Conservation (phyloP, 2,888 invertebrate genomes). For the Boloria euphrosyne region DNA sequence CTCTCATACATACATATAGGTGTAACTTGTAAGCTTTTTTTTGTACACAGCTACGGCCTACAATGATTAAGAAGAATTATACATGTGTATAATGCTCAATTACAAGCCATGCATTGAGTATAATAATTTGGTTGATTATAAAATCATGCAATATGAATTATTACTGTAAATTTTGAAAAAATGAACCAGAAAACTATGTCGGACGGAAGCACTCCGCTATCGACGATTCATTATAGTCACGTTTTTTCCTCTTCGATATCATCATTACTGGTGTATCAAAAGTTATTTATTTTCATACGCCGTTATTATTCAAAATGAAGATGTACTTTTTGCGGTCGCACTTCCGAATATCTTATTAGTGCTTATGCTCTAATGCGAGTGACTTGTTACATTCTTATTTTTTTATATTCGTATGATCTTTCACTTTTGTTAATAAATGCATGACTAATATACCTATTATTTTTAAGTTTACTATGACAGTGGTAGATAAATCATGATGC, state of each 20-base stretch:
- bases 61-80: not conserved
- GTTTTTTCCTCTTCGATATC: conserved; percentile 55
- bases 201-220: conserved; percentile 40
- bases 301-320: conserved; percentile 70
- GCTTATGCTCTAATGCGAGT: conserved; percentile 13
- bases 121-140: conserved; percentile 13
- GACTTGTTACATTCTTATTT: conserved; percentile 18
- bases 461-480: not conserved
- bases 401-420: conserved; percentile 5
- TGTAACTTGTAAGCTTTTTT: not conserved
- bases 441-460: not conserved
- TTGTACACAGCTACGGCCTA: not conserved
- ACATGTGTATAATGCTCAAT: not conserved
- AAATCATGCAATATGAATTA: conserved; percentile 13
- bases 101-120: not conserved
- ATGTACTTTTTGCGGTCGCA: conserved; percentile 65
- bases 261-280: conserved; percentile 66
- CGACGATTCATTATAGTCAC: conserved; percentile 33
- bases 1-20: not conserved
- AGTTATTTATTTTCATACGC: conserved; percentile 67
- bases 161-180: conserved; percentile 31
- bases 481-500: not conserved
- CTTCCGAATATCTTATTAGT: conserved; percentile 51
- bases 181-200: conserved; percentile 36
- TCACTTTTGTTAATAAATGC: not conserved